These are phyloP conservation scores for Drosophila quadrilineata DNA, from an alignment of 1,140 invertebrate species.

Conservation along the genomic window DNA sequence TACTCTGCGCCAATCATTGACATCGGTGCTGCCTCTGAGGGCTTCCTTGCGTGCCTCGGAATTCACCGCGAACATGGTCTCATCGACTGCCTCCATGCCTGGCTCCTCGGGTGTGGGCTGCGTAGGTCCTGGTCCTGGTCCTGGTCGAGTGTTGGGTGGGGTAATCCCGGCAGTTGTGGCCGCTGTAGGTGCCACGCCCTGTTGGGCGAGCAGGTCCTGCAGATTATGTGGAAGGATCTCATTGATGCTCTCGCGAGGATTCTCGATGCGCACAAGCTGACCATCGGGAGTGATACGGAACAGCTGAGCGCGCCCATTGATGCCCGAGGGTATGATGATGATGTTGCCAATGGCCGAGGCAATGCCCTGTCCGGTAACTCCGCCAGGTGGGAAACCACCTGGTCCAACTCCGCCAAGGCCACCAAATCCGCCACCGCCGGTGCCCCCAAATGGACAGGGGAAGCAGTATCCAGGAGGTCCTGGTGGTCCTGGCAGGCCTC, in stretches of 20 bases:
- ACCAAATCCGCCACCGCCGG: not conserved
- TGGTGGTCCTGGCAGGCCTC: constrained; percentile 43
- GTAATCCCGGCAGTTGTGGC: constrained; percentile 41
- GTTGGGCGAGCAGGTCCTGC: constrained; percentile 19
- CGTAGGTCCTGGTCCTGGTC: constrained; percentile 14
- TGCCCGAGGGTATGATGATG: constrained; percentile 46
- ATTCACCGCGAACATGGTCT: constrained; percentile 41
- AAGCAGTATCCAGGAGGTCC: constrained; percentile 51
- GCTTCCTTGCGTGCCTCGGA: constrained; percentile 35
- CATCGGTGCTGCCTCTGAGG: constrained; percentile 39
- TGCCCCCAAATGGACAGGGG: constrained; percentile 19
- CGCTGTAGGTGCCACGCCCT: constrained; percentile 30
- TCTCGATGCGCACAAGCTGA: constrained; percentile 48
- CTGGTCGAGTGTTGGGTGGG: no score
- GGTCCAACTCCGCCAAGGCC: not conserved
- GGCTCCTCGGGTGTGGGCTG: constrained; percentile 30
- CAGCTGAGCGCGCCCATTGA: constrained; percentile 46
- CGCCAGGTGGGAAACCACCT: not conserved
- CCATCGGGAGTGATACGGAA: constrained; percentile 61
- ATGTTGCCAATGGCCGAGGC: constrained; percentile 57
- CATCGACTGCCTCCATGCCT: constrained; percentile 42
- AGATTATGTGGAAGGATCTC: constrained; percentile 31
- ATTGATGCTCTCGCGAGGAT: constrained; percentile 33
- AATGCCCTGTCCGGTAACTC: constrained; percentile 15
- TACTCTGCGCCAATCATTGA: constrained; percentile 56